Base-by-base conservation (phyloP, 1,140 invertebrate genomes). In the Hyphantria cunea region DNA sequence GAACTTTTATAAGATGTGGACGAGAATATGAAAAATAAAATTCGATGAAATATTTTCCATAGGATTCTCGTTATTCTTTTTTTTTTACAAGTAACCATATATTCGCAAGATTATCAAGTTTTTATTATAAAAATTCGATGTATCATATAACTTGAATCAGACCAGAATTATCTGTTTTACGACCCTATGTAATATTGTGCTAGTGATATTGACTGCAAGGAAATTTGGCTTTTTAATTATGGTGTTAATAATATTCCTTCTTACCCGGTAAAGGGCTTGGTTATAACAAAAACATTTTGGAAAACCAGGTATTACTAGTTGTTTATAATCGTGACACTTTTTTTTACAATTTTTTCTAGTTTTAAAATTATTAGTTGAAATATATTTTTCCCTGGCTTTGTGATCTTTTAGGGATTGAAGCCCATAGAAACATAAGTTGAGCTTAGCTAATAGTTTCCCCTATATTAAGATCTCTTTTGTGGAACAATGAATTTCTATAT, bases 401-500 rank as follows among this genome's bases (percentile, higher is more conserved):
- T 64, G 53, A 52, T 74, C 67, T 72, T 72, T 51, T 66, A 65
- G 54, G 61, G 64, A 64, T 66, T 67, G 45, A 60, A 67, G 65
- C 63, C 59, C 42, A 68, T 64, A 72, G 63, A 68, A 58, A 54
- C 62, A 47, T 72, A 73, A 72, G 70, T 68, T 54, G 65, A 66
- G 56, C 45, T 41, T 49, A 31, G 10, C 42, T 68, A 70, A 64
- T 67, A 65, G 37, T 64, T 64, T 62, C 51, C 48, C 17, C 68
- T 56, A 55, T 48, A 48, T 68, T 72, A 69, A 72, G 66, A 72
- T 74, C 69, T 73, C 67, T 60, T 39, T 52, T 69, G 52, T 75
- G 62, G 67, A 72, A 70, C 78, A 83, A 81, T 86, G 81, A 75
- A 76, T 83, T 82, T 79, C 75, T 70, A 68, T 14, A 33, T 68